A percentile compares a stretch with the other conserved stretches of the same genome.
Conservation (phyloP, 2,797 vertebrate species). For the Galaxias olidus region DNA sequence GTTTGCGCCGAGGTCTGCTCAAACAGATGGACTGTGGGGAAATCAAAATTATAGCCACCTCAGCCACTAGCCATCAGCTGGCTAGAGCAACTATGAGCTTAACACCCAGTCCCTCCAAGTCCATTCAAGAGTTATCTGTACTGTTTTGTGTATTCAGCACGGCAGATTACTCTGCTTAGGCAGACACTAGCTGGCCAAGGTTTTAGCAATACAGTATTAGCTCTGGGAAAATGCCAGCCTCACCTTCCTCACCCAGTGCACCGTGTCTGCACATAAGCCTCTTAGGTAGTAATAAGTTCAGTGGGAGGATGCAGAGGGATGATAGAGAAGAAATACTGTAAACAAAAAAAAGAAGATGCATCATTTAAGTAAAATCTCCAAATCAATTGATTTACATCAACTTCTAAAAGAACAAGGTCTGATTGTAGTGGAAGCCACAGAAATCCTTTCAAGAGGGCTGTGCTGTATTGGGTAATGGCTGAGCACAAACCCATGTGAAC, state of each 20-base stretch:
- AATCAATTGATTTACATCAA: too few relatives aligned
- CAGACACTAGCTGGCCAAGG: slow-evolving; percentile 48
- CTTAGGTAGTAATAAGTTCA: slow-evolving; percentile 52
- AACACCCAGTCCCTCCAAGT: background rate
- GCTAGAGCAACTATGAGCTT: too few relatives aligned
- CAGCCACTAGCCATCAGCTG: slow-evolving; percentile 17
- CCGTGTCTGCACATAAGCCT: slow-evolving; percentile 45
- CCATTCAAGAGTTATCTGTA: too few relatives aligned
- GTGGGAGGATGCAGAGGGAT: slow-evolving; percentile 26
- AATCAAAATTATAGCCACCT: slow-evolving; percentile 44
- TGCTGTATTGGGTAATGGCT: too few relatives aligned
- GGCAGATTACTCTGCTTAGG: slow-evolving; percentile 35
- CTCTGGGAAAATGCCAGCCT: slow-evolving; percentile 66
- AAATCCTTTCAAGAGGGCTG: too few relatives aligned
- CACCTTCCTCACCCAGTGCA: slow-evolving; percentile 55
- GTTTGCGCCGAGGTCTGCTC: slow-evolving; percentile 52
- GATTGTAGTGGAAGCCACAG: too few relatives aligned
- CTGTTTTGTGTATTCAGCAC: slow-evolving; percentile 54
- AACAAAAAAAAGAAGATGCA: too few relatives aligned
- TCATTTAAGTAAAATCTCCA: too few relatives aligned
- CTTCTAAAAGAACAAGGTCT: too few relatives aligned
- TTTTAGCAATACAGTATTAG: slow-evolving; percentile 73
- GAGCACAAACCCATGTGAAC: too few relatives aligned
- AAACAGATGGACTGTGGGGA: slow-evolving; percentile 56
- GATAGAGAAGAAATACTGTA: too few relatives aligned